A percentile compares a stretch with the other conserved stretches of the same genome.
Conservation (phyloP, 2,113 vertebrate species). For the Chionomys nivalis region DNA sequence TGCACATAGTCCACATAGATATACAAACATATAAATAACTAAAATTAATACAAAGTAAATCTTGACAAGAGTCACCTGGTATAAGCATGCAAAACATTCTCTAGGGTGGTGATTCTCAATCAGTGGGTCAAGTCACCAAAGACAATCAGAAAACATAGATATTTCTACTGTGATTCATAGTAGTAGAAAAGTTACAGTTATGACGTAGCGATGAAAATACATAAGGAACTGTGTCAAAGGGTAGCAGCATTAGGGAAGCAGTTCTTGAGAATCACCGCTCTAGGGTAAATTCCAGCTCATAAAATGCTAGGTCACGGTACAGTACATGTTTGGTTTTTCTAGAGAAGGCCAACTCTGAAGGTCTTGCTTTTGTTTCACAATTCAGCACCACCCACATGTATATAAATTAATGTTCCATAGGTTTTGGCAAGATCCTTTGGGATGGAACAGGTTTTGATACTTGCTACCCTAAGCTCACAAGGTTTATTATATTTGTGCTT, state of each 20-base stretch:
- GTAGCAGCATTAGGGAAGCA: too few relatives aligned
- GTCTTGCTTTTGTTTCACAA: neutral
- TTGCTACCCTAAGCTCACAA: neutral
- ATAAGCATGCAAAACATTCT: neutral
- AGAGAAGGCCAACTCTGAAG: neutral
- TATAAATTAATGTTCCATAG: neutral
- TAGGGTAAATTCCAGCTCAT: neutral
- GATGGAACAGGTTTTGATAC: neutral
- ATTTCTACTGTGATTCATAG: neutral
- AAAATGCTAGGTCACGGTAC: neutral
- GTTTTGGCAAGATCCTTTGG: neutral
- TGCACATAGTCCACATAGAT: neutral
- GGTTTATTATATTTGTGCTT: neutral
- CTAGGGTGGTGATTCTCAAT: neutral
- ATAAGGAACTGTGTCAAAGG: neutral
- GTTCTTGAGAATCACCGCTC: neutral
- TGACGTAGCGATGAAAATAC: neutral
- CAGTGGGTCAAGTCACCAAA: neutral
- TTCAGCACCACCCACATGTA: neutral
- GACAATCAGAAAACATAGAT: neutral
- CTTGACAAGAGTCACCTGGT: neutral
- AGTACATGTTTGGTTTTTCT: neutral
- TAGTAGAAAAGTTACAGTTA: neutral
- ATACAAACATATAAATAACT: neutral
- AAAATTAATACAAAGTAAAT: neutral